Conservation (phyloP, 2,888 invertebrate genomes). For the Acanthoscelides obtectus region DNA sequence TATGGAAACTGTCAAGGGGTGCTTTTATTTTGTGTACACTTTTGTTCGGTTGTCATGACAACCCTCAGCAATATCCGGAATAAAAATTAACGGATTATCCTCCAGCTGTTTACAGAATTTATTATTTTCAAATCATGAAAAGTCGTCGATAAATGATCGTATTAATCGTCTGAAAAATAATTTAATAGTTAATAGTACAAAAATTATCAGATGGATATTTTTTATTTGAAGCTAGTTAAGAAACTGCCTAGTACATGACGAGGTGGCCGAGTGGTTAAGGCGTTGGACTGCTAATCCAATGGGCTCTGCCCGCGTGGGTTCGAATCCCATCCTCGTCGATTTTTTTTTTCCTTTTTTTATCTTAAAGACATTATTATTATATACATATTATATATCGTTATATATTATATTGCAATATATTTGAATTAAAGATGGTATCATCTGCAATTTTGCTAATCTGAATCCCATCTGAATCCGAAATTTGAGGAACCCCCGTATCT, state of each 20-base stretch:
- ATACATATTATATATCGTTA: too few species aligned
- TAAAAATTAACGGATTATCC: not conserved
- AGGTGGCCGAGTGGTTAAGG: constrained; percentile 64
- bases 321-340: constrained; percentile 57
- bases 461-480: too few species aligned
- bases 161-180: not conserved
- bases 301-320: constrained; percentile 62
- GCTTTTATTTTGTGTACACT: constrained; percentile 23
- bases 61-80: constrained; percentile 9
- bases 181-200: not conserved
- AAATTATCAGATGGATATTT: not conserved
- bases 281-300: constrained; percentile 63
- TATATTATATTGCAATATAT: too few species aligned
- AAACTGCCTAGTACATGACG: constrained; percentile 37
- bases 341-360: constrained; percentile 11
- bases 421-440: too few species aligned
- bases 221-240: not conserved
- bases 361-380: not conserved
- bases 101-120: too few species aligned
- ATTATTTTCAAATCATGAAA: too few species aligned
- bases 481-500: too few species aligned
- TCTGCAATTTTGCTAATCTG: too few species aligned
- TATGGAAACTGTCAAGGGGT: constrained; percentile 16
- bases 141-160: not conserved
- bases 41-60: constrained; percentile 20